Percentiles rank a stretch among this genome's conserved stretches.
These are phyloP conservation scores for Apodemia duryi DNA, from an alignment of 2,888 invertebrate genomes.

Conservation along the genomic window DNA sequence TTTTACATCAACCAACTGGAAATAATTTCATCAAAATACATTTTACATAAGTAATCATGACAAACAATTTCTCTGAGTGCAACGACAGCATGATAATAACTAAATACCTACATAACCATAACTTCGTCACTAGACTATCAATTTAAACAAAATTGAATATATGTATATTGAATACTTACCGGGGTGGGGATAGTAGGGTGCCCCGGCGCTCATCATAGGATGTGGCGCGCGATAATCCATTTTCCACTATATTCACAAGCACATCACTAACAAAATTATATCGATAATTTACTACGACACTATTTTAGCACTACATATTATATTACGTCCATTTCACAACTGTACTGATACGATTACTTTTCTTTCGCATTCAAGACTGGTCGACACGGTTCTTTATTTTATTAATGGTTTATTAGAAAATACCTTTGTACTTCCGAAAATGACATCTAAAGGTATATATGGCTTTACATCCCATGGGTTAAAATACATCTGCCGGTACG, in stretches of 20 bases:
- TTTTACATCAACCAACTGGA: no score
- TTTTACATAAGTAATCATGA: no score
- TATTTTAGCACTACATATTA: neutral
- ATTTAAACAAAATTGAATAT: neutral
- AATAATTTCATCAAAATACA: no score
- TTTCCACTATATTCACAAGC: constrained; percentile 41
- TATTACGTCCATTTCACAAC: neutral
- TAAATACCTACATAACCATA: neutral
- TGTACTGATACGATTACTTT: neutral
- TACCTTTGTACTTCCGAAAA: neutral
- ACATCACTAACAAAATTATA: constrained; percentile 34
- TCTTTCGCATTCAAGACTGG: neutral
- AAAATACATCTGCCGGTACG: no score
- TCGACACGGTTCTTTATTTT: neutral
- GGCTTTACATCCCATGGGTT: no score
- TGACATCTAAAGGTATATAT: no score
- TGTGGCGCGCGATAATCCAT: constrained; percentile 73
- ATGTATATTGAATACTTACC: constrained; percentile 43
- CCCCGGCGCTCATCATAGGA: constrained; percentile 59
- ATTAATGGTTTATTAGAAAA: neutral
- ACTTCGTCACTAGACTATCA: neutral
- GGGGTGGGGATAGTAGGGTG: constrained; percentile 65
- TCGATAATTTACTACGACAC: constrained; percentile 19
- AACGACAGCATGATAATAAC: neutral
- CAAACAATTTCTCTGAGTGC: no score